A percentile compares a stretch with the other conserved stretches of the same genome.
Evolutionary conservation across 1,140 invertebrate genomes (phyloP).

Genomic region (Hyphantria cunea): DNA sequence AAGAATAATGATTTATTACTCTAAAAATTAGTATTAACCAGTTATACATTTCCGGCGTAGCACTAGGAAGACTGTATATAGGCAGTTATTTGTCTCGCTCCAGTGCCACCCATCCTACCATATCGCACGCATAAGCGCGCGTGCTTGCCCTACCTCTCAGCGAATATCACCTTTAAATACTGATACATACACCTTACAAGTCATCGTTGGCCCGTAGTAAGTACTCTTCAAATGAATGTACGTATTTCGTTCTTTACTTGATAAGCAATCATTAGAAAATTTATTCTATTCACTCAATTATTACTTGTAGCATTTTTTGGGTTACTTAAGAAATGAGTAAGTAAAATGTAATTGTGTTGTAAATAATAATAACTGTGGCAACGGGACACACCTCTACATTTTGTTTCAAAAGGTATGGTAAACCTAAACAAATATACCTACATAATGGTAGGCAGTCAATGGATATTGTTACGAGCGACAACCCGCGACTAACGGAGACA

Average conservation of each 20-base stretch:
- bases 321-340: not conserved
- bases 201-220: constrained; percentile 39
- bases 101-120: constrained; percentile 60
- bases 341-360: constrained; percentile 15
- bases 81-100: constrained; percentile 51
- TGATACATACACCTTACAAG: constrained; percentile 7
- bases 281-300: constrained; percentile 30
- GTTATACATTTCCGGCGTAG: constrained; percentile 35
- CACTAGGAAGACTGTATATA: constrained; percentile 51
- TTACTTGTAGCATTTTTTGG: constrained; percentile 8
- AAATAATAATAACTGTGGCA: constrained; percentile 11
- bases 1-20: constrained; percentile 22
- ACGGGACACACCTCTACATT: not conserved
- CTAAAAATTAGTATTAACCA: constrained; percentile 14
- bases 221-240: constrained; percentile 67
- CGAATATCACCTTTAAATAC: constrained; percentile 25
- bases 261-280: constrained; percentile 19
- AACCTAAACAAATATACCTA: constrained; percentile 15
- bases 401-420: not conserved
- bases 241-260: constrained; percentile 16
- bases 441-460: not conserved
- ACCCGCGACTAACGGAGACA: not conserved
- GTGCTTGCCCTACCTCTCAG: constrained; percentile 12
- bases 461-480: not conserved
- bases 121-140: constrained; percentile 56